Evolutionary conservation across 2,113 vertebrate genomes (phyloP).

Genomic region (Sterna hirundo): DNA sequence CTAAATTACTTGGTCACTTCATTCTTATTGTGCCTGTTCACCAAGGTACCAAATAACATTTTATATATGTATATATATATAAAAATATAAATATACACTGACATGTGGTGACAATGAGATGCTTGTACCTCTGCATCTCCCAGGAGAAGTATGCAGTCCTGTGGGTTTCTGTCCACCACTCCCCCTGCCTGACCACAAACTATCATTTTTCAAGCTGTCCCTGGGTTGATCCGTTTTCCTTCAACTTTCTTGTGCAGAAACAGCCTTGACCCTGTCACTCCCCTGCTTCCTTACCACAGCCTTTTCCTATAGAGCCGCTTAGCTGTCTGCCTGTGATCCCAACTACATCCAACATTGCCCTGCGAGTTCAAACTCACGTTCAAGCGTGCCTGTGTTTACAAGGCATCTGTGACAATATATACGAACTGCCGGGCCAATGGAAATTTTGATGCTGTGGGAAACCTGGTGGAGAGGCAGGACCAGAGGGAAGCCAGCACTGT

Average conservation of each 20-base stretch:
- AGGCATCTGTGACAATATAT: not conserved
- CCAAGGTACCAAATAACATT: not conserved
- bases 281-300: not conserved
- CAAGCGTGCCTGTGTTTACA: not conserved
- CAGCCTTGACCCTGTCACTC: not conserved
- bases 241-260: not conserved
- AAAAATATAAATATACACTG: rapidly evolving
- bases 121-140: not conserved
- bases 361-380: not conserved
- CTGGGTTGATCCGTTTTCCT: not conserved
- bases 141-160: not conserved
- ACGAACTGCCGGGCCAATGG: not conserved
- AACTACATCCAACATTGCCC: rapidly evolving
- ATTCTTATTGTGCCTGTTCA: not conserved
- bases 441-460: not conserved
- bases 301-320: not conserved
- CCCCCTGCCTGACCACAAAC: not conserved
- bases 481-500: rapidly evolving
- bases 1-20: not conserved
- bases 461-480: not conserved
- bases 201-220: not conserved
- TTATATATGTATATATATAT: not conserved
- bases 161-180: not conserved
- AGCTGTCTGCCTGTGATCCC: not conserved
- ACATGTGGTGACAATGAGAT: not conserved